These are phyloP conservation scores for Brachionus manjavacas DNA, from an alignment of 1,140 invertebrate genomes.

Conservation along the genomic window DNA sequence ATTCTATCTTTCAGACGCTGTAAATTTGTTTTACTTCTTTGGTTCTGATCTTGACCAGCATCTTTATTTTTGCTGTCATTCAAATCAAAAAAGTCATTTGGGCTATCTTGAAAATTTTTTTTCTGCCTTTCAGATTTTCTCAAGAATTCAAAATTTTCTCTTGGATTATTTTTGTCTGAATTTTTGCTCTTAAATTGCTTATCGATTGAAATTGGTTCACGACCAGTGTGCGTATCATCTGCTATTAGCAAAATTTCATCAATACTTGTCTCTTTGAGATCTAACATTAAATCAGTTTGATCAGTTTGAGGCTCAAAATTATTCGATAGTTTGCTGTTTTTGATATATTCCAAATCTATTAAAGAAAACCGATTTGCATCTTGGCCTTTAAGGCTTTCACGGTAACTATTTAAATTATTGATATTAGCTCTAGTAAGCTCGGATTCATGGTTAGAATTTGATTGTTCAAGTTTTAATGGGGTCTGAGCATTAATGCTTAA, in stretches of 20 bases:
- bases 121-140: neutral
- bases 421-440: neutral
- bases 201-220: neutral
- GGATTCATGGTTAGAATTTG: neutral
- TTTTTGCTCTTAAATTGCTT: neutral
- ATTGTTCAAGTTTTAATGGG: neutral
- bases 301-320: neutral
- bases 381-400: neutral
- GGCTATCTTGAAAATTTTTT: neutral
- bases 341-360: slow-evolving; percentile 28
- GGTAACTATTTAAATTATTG: neutral
- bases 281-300: neutral
- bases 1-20: neutral
- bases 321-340: neutral
- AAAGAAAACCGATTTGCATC: slow-evolving; percentile 31
- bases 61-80: neutral
- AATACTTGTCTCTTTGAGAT: slow-evolving; percentile 27
- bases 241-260: slow-evolving; percentile 39
- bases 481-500: slow-evolving; percentile 23
- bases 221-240: neutral
- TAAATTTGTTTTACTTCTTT: neutral
- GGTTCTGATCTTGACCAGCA: neutral
- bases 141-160: neutral
- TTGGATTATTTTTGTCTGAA: neutral
- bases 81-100: neutral